phyloP scores from a whole-genome alignment of 1,140 invertebrate genomes.

The Hylyphantes graminicola region DNA sequence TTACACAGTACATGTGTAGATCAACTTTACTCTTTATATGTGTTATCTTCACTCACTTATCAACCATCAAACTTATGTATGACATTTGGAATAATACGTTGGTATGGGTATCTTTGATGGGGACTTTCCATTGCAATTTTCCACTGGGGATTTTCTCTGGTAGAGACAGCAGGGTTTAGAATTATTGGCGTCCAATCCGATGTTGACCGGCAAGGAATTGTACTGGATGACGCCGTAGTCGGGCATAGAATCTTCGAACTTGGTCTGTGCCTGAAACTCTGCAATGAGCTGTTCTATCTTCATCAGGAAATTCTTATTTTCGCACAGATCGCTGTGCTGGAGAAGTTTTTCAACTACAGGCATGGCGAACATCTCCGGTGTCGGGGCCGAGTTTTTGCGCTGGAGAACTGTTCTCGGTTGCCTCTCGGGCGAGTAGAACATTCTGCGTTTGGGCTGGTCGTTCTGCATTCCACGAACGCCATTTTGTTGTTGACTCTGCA shows the following conservation, averaged over 20 bases:
- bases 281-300: slow-evolving; percentile 50
- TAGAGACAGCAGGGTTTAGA: not conserved
- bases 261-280: slow-evolving; percentile 39
- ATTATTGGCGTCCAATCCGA: not conserved
- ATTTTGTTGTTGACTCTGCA: too few species aligned
- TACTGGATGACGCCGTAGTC: not conserved
- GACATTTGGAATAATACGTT: slow-evolving; percentile 45
- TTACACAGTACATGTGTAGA: not conserved
- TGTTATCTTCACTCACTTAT: not conserved
- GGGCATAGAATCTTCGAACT: slow-evolving; percentile 4
- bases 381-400: slow-evolving; percentile 35
- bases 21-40: not conserved
- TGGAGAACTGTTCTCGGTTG: not conserved
- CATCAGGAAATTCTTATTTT: slow-evolving; percentile 36
- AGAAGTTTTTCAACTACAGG: slow-evolving; percentile 46
- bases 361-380: not conserved
- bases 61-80: slow-evolving; percentile 10
- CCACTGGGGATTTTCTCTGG: slow-evolving; percentile 28
- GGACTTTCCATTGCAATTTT: slow-evolving; percentile 21
- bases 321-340: slow-evolving; percentile 44
- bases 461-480: not conserved
- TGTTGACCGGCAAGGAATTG: slow-evolving; percentile 21
- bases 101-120: slow-evolving; percentile 52
- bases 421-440: slow-evolving; percentile 50
- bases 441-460: slow-evolving; percentile 1